Evolutionary conservation across 1,140 invertebrate species (phyloP), one percentile per base, ranked within the genome.

Genomic region (Lordiphosa mommai): DNA sequence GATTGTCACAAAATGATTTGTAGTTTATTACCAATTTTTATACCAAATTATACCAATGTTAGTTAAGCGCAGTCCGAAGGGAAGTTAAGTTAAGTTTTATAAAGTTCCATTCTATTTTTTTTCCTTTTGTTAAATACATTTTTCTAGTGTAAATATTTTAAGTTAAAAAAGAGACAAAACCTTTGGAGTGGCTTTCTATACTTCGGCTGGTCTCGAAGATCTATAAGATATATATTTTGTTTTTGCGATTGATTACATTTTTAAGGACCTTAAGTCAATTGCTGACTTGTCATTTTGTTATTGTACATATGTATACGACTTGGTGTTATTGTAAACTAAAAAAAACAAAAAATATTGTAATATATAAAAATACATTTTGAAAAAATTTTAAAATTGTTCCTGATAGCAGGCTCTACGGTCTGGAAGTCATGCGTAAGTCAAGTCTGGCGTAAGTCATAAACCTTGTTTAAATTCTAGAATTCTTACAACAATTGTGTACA

Each of bases 1-100:
- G 34, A 17, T 6, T 7, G 27, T 20, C 50, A 44, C 43, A 49
- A 61, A 56, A 44, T 66, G 61, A 17, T 23, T 23, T 37, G 20
- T 66, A 66, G 51, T 20, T 57, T 50, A 13, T 8, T 38, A 46
- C 4, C 32, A 16, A 57, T 20, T 66, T 66, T 67, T 50, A 66
- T 66, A 66, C 52, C 61, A 66, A 66, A 50, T 37, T 4, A 9
- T 36, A 67, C 41, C 50, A 56, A 37, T 63, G 46, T 32, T 50
- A 32, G 30, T 41, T 50, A n/a, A n/a, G n/a, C n/a, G n/a, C n/a
- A n/a, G n/a, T n/a, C n/a, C n/a, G n/a, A n/a, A n/a, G n/a, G n/a
- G n/a, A n/a, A n/a, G n/a, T n/a, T n/a, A n/a, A n/a, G n/a, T n/a
- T n/a, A 33, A 50, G 23, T n/a, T 17, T 56, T n/a, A 48, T 9